Evolutionary conservation across 1,140 invertebrate species (phyloP).

Genomic region (Nasonia giraulti): DNA sequence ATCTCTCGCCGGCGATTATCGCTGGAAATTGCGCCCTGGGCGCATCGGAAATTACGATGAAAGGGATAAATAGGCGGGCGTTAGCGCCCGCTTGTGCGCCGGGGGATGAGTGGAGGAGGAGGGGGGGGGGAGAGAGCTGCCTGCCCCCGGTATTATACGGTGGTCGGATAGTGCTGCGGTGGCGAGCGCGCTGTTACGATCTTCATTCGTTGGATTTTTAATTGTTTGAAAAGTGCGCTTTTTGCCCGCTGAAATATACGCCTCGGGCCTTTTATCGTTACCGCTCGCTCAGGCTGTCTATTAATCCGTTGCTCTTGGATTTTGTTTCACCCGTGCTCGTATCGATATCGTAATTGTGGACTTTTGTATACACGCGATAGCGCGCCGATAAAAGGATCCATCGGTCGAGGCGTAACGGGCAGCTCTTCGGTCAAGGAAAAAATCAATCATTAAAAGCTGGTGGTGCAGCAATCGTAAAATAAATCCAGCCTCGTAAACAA

Average conservation of each 20-base stretch:
- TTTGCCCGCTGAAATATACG: neutral
- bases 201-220: slow-evolving; percentile 40
- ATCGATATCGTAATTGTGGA: too few species aligned
- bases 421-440: neutral
- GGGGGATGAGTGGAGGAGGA: neutral
- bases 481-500: neutral
- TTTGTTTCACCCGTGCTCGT: too few species aligned
- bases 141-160: neutral
- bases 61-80: slow-evolving; percentile 55
- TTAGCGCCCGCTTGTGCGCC: slow-evolving; percentile 49
- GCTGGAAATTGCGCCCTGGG: slow-evolving; percentile 47
- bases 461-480: slow-evolving; percentile 5
- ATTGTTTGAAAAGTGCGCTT: slow-evolving; percentile 24
- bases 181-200: slow-evolving; percentile 9
- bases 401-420: too few species aligned
- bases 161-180: neutral
- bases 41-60: slow-evolving; percentile 56
- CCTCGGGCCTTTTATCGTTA: too few species aligned
- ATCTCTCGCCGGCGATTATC: slow-evolving; percentile 45
- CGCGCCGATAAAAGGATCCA: too few species aligned
- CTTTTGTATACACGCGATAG: too few species aligned
- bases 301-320: too few species aligned
- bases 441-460: neutral
- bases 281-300: too few species aligned
- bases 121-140: neutral